These are phyloP conservation scores for Lycopodina hypogea DNA, from an alignment of 37 sponge, comb jelly and placozoan species.

Conservation along the genomic window DNA sequence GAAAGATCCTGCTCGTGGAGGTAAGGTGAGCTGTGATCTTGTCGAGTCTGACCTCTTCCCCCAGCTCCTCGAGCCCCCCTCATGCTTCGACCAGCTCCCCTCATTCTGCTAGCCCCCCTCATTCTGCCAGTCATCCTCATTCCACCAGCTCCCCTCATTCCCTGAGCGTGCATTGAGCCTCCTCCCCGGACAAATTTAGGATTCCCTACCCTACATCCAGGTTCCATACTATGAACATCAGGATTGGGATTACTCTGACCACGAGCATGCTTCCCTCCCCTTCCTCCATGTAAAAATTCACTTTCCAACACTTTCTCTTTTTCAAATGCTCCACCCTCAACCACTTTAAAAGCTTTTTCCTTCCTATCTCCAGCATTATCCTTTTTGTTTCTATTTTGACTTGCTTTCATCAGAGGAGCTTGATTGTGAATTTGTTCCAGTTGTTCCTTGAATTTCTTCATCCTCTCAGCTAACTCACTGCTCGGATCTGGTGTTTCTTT, in stretches of 20 bases:
- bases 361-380: neutral
- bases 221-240: no score
- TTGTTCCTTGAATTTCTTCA: slow-evolving; percentile 3
- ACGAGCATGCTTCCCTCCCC: no score
- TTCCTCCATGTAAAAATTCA: no score
- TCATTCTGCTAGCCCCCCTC: neutral
- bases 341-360: no score
- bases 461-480: slow-evolving; percentile 2
- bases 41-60: neutral
- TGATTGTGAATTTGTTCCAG: neutral
- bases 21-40: neutral
- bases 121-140: neutral
- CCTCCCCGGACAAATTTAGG: no score
- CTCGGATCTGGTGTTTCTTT: neutral
- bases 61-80: neutral
- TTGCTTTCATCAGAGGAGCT: neutral
- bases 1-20: neutral
- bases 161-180: no score
- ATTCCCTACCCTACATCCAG: no score
- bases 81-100: neutral
- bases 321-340: no score
- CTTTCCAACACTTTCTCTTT: no score
- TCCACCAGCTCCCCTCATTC: no score
- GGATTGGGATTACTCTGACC: no score
- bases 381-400: no score